Conservation (phyloP, 2,888 invertebrate genomes). For the Tinea pellionella region DNA sequence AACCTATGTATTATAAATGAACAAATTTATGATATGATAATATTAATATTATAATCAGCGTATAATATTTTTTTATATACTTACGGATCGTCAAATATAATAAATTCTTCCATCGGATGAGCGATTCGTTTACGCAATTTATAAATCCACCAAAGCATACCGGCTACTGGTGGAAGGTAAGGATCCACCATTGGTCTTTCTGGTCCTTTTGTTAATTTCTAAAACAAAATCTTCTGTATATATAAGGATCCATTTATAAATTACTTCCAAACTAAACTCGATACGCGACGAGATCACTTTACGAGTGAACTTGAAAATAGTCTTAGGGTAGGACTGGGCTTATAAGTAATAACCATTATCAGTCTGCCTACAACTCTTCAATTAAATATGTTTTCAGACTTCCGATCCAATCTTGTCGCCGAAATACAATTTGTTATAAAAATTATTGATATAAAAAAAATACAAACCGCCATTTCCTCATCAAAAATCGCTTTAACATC, state of each 20-base stretch:
- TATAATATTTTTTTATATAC: conserved; percentile 24
- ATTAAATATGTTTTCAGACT: too few relatives aligned
- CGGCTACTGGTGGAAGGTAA: conserved; percentile 82
- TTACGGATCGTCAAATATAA: conserved; percentile 74
- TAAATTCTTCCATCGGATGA: conserved; percentile 71
- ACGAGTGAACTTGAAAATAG: too few relatives aligned
- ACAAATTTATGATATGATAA: too few relatives aligned
- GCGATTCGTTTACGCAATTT: conserved; percentile 73
- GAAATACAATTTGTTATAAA: too few relatives aligned
- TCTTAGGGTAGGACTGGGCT: too few relatives aligned
- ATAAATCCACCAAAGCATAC: conserved; percentile 77
- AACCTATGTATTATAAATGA: too few relatives aligned
- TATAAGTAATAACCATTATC: too few relatives aligned
- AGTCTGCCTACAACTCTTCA: too few relatives aligned
- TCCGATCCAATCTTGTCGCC: too few relatives aligned
- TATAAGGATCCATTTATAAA: too few relatives aligned
- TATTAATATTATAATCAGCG: too few relatives aligned
- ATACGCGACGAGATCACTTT: too few relatives aligned
- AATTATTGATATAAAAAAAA: background rate
- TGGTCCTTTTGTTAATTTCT: conserved; percentile 53
- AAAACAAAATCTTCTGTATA: conserved; percentile 16
- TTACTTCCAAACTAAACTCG: background rate
- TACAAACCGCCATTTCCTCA: conserved; percentile 52
- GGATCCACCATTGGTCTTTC: conserved; percentile 69
- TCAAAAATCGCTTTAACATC: conserved; percentile 73